Evolutionary conservation across 2,797 vertebrate species (phyloP).

Genomic region (Phyllotis vaccarum): DNA sequence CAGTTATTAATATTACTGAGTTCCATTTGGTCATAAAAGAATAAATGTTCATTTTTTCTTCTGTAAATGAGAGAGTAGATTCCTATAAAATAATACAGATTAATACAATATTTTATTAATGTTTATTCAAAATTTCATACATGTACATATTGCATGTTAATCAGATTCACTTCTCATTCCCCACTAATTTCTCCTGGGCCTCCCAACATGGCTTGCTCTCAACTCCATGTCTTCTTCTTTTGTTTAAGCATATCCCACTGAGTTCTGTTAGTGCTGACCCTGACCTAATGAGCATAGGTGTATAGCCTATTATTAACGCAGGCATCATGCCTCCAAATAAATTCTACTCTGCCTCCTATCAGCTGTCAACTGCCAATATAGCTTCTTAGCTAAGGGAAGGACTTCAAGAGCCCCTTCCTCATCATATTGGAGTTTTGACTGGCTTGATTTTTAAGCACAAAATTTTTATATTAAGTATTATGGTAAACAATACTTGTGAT

Average conservation of each 20-base stretch:
- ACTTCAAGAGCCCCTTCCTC: neutral
- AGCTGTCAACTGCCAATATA: neutral
- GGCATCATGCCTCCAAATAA: neutral
- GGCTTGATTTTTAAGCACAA: neutral
- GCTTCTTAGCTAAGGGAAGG: neutral
- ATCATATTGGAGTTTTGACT: neutral
- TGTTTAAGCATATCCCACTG: neutral
- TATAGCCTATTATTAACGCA: neutral
- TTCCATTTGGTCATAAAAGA: neutral
- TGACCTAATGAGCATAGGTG: neutral
- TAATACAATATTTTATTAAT: neutral
- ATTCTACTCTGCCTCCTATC: neutral
- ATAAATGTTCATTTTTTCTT: slow-evolving; percentile 26
- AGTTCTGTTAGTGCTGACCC: neutral
- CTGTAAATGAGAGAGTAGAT: slow-evolving; percentile 20
- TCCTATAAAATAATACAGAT: neutral
- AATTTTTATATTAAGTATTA: neutral
- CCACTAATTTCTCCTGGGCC: neutral
- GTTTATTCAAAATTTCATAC: neutral
- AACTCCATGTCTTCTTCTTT: neutral
- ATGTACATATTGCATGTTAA: neutral
- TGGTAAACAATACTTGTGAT: neutral
- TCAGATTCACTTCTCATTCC: neutral
- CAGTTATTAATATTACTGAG: neutral
- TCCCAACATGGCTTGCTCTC: neutral